These are phyloP conservation scores for Falco rusticolus DNA, from an alignment of 2,797 vertebrate genomes.

Conservation along the genomic window DNA sequence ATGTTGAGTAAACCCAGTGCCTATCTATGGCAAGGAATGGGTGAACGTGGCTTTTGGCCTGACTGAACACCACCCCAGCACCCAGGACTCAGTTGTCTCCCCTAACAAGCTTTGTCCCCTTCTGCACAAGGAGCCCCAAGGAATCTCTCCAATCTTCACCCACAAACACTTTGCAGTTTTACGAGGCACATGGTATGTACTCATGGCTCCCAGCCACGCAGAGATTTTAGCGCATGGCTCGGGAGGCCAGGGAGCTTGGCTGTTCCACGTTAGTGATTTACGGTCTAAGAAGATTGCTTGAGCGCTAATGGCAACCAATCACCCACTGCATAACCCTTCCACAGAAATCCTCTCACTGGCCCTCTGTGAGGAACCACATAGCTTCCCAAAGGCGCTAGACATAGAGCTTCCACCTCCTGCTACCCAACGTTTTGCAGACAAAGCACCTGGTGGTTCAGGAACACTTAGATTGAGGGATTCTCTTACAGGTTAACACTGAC, in stretches of 20 bases:
- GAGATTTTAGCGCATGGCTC: not conserved
- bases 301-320: not conserved
- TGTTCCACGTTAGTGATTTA: not conserved
- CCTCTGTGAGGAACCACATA: not conserved
- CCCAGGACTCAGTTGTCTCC: not conserved
- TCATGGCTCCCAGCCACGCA: not conserved
- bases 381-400: not conserved
- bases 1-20: not conserved
- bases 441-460: not conserved
- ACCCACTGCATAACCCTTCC: not conserved
- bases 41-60: accelerated
- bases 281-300: not conserved
- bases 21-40: accelerated
- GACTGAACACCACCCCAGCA: not conserved
- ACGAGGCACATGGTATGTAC: not conserved
- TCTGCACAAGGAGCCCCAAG: not conserved
- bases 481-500: not conserved
- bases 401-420: not conserved
- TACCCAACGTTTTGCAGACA: not conserved
- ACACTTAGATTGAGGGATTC: not conserved
- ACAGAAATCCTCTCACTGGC: not conserved
- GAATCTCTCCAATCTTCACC: not conserved
- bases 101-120: not conserved
- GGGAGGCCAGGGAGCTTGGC: not conserved
- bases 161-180: not conserved